Evolutionary conservation across 2,113 vertebrate genomes (phyloP).

Genomic region (Pterocles orientalis): DNA sequence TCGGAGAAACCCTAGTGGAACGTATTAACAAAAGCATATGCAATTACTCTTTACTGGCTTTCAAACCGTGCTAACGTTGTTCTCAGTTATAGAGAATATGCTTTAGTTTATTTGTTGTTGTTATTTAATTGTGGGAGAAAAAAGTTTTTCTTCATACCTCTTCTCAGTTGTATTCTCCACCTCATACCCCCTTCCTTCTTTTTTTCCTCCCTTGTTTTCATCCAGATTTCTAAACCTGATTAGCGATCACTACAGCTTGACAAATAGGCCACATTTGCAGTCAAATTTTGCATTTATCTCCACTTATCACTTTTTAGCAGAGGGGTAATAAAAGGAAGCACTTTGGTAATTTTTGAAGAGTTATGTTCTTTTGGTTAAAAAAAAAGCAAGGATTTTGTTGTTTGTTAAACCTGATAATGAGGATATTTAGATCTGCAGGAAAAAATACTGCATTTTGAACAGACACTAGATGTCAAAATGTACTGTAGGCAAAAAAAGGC

Average conservation of each 20-base stretch:
- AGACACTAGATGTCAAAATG: neutral
- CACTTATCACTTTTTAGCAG: constrained; percentile 53
- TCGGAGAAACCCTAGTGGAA: constrained; percentile 62
- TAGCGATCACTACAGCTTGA: neutral
- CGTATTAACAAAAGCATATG: constrained; percentile 49
- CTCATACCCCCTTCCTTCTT: neutral
- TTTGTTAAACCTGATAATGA: no score
- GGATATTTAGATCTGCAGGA: constrained; percentile 56
- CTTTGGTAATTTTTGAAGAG: constrained; percentile 66
- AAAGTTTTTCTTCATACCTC: constrained; percentile 16
- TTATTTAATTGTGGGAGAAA: constrained; percentile 26
- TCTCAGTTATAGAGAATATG: neutral
- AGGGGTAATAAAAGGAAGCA: neutral
- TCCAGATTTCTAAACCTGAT: neutral
- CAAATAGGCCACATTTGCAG: constrained; percentile 56
- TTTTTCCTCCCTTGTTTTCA: neutral
- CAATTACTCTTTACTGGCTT: constrained; percentile 61
- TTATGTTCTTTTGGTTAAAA: constrained; percentile 1
- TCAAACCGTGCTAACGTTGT: constrained; percentile 5
- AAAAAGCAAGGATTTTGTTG: neutral
- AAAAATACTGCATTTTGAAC: constrained; percentile 66
- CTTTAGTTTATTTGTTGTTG: constrained; percentile 5
- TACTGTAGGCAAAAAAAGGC: neutral
- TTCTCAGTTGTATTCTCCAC: neutral
- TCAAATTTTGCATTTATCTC: constrained; percentile 62